Conservation (phyloP, 2,797 vertebrate genomes). For the Cichlasoma orientale region DNA sequence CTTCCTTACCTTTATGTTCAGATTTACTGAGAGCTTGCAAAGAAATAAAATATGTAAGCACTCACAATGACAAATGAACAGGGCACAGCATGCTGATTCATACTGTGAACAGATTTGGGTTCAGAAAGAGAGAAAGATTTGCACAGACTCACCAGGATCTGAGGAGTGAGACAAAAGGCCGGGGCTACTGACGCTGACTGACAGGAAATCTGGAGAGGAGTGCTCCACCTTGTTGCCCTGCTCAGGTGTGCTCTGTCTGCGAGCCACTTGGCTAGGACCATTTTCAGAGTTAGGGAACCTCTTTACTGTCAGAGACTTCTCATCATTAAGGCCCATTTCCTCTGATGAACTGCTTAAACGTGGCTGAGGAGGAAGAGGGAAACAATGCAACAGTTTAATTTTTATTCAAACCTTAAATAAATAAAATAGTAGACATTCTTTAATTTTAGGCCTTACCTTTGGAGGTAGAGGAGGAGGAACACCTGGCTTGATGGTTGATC, state of each 20-base stretch:
- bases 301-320: conserved; percentile 88
- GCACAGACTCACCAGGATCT: conserved; percentile 69
- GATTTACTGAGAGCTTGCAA: conserved; percentile 71
- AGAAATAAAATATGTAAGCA: conserved; percentile 1
- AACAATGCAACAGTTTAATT: neutral
- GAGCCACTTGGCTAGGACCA: conserved; percentile 74
- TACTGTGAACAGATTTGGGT: neutral
- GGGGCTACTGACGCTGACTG: conserved; percentile 87
- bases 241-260: conserved; percentile 91
- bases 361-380: conserved; percentile 76
- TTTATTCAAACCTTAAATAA: neutral
- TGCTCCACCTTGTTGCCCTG: conserved; percentile 69
- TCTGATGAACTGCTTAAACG: conserved; percentile 87
- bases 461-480: conserved; percentile 92
- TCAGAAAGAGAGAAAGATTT: neutral
- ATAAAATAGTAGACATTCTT: neutral
- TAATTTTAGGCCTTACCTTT: conserved; percentile 82
- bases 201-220: conserved; percentile 80
- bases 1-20: conserved; percentile 64
- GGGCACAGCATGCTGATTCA: neutral
- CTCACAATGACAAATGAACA: neutral
- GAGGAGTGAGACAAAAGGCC: conserved; percentile 80
- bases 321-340: conserved; percentile 86
- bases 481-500: conserved; percentile 89
- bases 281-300: conserved; percentile 86